These are phyloP conservation scores for Axinella damicornis DNA, from an alignment of 37 sponge, comb jelly and placozoan species.

Conservation along the genomic window DNA sequence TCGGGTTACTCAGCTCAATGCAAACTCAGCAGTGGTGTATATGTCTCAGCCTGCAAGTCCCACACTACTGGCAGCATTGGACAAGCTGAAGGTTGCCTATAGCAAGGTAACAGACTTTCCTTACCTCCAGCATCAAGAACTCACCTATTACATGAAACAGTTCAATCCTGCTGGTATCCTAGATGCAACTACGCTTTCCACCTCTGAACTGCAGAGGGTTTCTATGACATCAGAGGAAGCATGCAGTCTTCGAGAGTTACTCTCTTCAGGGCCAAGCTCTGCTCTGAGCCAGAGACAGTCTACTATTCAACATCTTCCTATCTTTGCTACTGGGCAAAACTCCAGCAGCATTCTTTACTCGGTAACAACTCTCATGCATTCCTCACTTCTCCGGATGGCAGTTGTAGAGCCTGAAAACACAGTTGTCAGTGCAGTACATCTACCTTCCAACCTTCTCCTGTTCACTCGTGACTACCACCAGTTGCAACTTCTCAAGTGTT, in stretches of 20 bases:
- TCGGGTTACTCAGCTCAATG: not conserved
- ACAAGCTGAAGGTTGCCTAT: not conserved
- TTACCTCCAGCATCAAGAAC: not conserved
- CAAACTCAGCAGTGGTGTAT: not conserved
- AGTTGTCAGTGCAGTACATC: not conserved
- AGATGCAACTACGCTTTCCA: slow-evolving; percentile 3
- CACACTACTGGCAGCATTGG: not conserved
- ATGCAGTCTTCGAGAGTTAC: not conserved
- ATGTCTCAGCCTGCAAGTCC: not conserved
- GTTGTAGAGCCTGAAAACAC: slow-evolving; percentile 23
- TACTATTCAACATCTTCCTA: not conserved
- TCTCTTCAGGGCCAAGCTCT: not conserved
- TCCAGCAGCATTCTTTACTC: slow-evolving; percentile 19
- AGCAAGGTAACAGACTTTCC: not conserved
- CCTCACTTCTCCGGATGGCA: slow-evolving; percentile 7
- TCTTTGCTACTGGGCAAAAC: slow-evolving; percentile 7
- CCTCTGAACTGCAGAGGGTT: not conserved
- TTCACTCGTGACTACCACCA: slow-evolving; percentile 15
- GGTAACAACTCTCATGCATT: not conserved
- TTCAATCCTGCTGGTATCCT: not conserved
- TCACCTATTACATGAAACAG: not conserved
- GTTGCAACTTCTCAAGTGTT: slow-evolving; percentile 9
- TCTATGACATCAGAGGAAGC: slow-evolving; percentile 32
- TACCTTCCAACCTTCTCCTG: slow-evolving; percentile 20
- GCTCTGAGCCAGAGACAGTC: not conserved